Evolutionary conservation across 2,797 vertebrate genomes (phyloP).

Genomic region (Pseudochromis fuscus): DNA sequence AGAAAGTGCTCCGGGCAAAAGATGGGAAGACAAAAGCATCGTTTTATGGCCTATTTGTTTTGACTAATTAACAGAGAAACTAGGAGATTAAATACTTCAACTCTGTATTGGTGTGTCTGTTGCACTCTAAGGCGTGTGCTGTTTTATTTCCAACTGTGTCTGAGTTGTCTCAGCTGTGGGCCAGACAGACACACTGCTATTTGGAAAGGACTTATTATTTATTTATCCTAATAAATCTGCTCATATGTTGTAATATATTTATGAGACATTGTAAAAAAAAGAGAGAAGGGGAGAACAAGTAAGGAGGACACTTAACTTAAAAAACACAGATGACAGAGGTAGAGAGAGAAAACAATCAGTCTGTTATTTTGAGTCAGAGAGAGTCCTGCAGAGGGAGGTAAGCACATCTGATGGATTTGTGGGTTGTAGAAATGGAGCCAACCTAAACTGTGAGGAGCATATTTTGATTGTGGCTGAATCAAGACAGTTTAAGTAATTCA

Average conservation of each 20-base stretch:
- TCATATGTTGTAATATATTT: no score
- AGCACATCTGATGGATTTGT: constrained; percentile 11
- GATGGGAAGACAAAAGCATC: constrained; percentile 20
- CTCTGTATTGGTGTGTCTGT: not conserved
- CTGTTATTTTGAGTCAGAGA: constrained; percentile 34
- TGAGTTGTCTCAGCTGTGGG: constrained; percentile 4
- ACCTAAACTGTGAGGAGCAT: not conserved
- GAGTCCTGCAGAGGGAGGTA: not conserved
- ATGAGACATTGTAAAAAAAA: not conserved
- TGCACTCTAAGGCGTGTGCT: not conserved
- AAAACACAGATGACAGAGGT: constrained; percentile 30
- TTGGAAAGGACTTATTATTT: not conserved
- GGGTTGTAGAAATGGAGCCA: constrained; percentile 8
- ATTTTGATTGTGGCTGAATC: not conserved
- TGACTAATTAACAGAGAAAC: constrained; percentile 41
- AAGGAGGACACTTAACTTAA: constrained; percentile 15
- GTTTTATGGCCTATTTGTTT: constrained; percentile 14
- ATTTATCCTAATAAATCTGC: no score
- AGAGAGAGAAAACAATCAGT: constrained; percentile 17
- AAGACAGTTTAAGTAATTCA: not conserved
- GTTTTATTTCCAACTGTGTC: not conserved
- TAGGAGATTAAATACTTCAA: constrained; percentile 21
- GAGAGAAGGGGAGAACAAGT: not conserved
- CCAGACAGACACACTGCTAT: no score
- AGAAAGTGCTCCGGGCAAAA: constrained; percentile 22